Evolutionary conservation across 2,888 invertebrate species (phyloP), one percentile per base, ranked within the genome.

Genomic region (Cheiracanthium punctorium): DNA sequence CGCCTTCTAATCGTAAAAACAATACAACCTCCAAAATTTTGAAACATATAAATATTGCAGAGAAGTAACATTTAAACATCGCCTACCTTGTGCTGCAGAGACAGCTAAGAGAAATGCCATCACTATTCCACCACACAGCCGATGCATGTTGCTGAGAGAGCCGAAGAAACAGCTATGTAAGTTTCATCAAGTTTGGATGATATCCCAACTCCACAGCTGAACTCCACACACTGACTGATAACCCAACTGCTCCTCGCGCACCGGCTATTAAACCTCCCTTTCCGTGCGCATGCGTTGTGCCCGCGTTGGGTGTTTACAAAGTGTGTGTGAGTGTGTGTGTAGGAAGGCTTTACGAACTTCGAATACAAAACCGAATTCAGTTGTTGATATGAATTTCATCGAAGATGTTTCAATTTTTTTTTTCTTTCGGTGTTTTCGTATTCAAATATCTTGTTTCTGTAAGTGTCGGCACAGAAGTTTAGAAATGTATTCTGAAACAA

Each of bases 111-210:
- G 32, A 58, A 79, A 32, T 33, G 79, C 79, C 71, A 71, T 37
- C 28, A 79, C 41, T 37, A 71, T 28, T 37, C 70, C 32, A 58
- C 33, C 37, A 48, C 41, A 71, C 52, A 48, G 58, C 43, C 71
- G 79, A 67, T 79, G 71, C 79, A 79, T 79, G 79, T 71, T 79
- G 79, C 67, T 79, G 5, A 79, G 52, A 29, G 37, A 65, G 69
- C 43, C 24, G 24, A 33, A 43, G 29, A 28, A 30, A n/a, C 29
- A 58, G 17, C 37, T 70, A 28, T 37, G 71, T 33, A 70, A 32
- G 32, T 32, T 28, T 28, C 79, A 71, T 64, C 79, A 79, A 79
- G 33, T 77, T 79, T 28, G 33, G 37, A 24, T 58, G 58, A 71
- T 71, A 77, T 79, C 79, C 79, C 24, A 58, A 28, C 58, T 30